Percentiles rank a stretch among this genome's conserved stretches.
phyloP scores from a whole-genome alignment of 2,888 invertebrate species.

The Electrophaes corylata region DNA sequence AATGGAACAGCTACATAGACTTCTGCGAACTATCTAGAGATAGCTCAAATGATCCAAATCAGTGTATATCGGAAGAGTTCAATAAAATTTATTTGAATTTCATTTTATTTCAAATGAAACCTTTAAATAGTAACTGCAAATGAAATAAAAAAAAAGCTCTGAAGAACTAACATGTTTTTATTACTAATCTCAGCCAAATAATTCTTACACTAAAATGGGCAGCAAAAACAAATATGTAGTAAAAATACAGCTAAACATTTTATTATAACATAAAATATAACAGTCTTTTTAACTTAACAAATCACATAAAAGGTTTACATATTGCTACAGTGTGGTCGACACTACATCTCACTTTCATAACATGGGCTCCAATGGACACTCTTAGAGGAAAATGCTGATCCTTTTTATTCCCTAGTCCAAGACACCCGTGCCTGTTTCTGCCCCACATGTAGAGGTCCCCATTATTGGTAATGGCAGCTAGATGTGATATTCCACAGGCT shows the following conservation, averaged over 20 bases:
- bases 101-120: too few species aligned
- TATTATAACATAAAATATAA: constrained; percentile 45
- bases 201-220: too few species aligned
- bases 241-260: constrained; percentile 32
- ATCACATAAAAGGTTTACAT: constrained; percentile 86
- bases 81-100: too few species aligned
- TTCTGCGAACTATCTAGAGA: too few species aligned
- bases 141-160: too few species aligned
- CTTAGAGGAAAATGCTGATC: constrained; percentile 96
- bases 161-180: too few species aligned
- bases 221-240: constrained; percentile 11
- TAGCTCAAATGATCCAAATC: too few species aligned
- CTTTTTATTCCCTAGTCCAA: constrained; percentile 91
- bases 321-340: constrained; percentile 93
- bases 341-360: constrained; percentile 90
- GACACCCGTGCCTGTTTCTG: constrained; percentile 91
- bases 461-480: constrained; percentile 91
- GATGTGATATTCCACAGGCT: constrained; percentile 88
- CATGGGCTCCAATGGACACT: constrained; percentile 91
- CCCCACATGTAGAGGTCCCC: constrained; percentile 98
- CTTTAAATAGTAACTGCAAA: too few species aligned
- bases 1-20: too few species aligned
- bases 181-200: too few species aligned
- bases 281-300: constrained; percentile 42
- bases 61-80: too few species aligned